A percentile compares a stretch with the other conserved stretches of the same genome.
Evolutionary conservation across 35 echinoderm and acorn worm species (phyloP).

Genomic region (Anneissia japonica): DNA sequence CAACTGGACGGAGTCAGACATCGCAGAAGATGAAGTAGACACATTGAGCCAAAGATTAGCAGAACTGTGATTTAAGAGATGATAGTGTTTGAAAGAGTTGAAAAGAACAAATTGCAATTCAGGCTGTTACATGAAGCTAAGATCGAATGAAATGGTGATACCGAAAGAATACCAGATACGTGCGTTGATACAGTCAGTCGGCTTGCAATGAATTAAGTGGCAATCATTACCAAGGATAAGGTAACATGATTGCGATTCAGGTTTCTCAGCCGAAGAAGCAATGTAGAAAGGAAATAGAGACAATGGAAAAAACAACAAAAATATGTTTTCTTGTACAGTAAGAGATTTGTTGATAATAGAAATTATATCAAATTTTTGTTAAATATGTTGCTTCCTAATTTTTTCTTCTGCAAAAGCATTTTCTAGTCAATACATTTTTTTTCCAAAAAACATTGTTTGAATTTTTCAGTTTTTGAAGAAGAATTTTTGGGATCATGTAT

Average conservation of each 20-base stretch:
- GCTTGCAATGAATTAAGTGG: neutral
- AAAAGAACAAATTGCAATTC: neutral
- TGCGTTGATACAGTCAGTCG: neutral
- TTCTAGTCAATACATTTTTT: neutral
- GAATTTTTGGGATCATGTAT: neutral
- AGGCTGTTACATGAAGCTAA: neutral
- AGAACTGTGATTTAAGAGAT: neutral
- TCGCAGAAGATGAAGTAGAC: neutral
- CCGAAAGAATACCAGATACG: neutral
- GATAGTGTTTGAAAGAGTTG: neutral
- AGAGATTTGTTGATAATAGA: too few species aligned
- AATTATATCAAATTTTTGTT: neutral
- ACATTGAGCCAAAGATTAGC: neutral
- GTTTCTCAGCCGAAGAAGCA: too few species aligned
- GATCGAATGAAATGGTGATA: neutral
- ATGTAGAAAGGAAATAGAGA: neutral
- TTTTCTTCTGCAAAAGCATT: neutral
- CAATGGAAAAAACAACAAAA: neutral
- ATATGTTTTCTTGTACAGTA: neutral
- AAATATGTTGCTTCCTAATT: neutral
- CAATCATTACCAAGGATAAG: neutral
- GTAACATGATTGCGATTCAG: neutral
- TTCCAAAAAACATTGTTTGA: too few species aligned
- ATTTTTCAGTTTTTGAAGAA: neutral
- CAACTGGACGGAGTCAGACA: neutral